Base-by-base conservation (phyloP, 2,888 invertebrate genomes). In the Penaeus monodon region DNA sequence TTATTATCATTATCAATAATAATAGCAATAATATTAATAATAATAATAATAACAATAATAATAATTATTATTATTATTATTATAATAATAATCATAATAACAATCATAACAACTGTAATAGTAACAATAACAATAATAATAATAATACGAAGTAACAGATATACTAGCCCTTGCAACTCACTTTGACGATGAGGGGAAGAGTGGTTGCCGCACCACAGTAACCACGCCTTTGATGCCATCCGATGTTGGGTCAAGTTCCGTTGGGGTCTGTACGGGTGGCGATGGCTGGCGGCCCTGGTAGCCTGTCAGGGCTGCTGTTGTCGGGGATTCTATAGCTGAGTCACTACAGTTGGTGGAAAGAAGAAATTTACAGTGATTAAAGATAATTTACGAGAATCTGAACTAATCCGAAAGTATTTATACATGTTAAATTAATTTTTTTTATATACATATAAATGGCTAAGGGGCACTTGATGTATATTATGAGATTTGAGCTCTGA, bases 161-260 rank as follows among this genome's bases (percentile, higher is more conserved):
- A 81, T 84, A n/a, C 12, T 29, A 49, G 57, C 57, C 57, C 17
- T 57, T 0, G 29, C n/a, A 44, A 33, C 88, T 84, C 81, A 89
- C 90, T 90, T 90, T 66, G 89, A 90, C 38, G 90, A 89, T 17
- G 90, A 90, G 8, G 89, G 90, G 81, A 89, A 88, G 49, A 89
- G 86, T 7, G 88, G 90, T 73, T 90, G 89, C 64, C 90, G 81
- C 22, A 90, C 66, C 24, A 90, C 88, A 29, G 86, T 86, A 17
- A 90, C 87, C 33, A 88, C 83, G 7, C 89, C 76, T 70, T 88
- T 84, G 68, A 68, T 29, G 68, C 33, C 29, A 8, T 84, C 88
- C 8, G 76, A 12, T n/a, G 27, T 76, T 17, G 68, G 65, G 57
- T 88, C 88, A 29, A 84, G n/a, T 33, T 88, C 88, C 6, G 76